These are phyloP conservation scores for Bradynema listronoti DNA, from an alignment of 1,140 invertebrate species.

Conservation along the genomic window DNA sequence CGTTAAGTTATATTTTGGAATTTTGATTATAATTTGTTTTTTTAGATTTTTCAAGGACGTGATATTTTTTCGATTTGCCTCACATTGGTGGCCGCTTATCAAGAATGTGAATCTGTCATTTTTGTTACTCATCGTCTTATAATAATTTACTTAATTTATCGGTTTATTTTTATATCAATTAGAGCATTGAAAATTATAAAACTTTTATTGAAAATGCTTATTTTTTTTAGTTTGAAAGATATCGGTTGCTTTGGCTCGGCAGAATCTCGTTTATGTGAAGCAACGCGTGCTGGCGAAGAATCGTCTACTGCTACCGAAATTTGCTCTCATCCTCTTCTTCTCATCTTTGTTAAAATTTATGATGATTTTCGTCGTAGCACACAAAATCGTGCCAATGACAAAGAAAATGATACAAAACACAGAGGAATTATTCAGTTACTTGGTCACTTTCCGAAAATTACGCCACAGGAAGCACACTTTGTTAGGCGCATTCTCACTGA, in stretches of 20 bases:
- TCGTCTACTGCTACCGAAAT: conserved; percentile 7
- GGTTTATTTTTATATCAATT: conserved; percentile 12
- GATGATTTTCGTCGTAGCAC: conserved; percentile 19
- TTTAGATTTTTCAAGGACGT: conserved; percentile 27
- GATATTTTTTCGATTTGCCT: conserved; percentile 16
- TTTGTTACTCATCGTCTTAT: conserved; percentile 28
- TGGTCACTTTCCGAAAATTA: conserved; percentile 25
- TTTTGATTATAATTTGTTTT: conserved; percentile 2
- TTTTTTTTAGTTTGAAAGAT: conserved; percentile 27
- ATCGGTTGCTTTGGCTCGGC: conserved; percentile 16
- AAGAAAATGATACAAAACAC: conserved; percentile 7
- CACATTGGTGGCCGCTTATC: conserved; percentile 23
- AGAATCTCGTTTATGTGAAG: conserved; percentile 11
- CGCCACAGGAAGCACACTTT: conserved; percentile 26
- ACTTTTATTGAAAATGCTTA: neutral
- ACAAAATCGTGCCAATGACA: neutral
- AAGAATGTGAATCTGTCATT: conserved; percentile 7
- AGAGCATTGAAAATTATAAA: neutral
- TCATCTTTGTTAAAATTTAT: conserved; percentile 29
- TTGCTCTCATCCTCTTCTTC: conserved; percentile 25
- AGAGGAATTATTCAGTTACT: conserved; percentile 17
- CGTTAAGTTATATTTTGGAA: neutral
- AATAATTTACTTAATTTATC: conserved; percentile 22
- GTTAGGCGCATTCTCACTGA: conserved; percentile 27
- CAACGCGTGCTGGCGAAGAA: no score